Evolutionary conservation across 2,888 invertebrate species (phyloP).

Genomic region (Asteroscopus sphinx): DNA sequence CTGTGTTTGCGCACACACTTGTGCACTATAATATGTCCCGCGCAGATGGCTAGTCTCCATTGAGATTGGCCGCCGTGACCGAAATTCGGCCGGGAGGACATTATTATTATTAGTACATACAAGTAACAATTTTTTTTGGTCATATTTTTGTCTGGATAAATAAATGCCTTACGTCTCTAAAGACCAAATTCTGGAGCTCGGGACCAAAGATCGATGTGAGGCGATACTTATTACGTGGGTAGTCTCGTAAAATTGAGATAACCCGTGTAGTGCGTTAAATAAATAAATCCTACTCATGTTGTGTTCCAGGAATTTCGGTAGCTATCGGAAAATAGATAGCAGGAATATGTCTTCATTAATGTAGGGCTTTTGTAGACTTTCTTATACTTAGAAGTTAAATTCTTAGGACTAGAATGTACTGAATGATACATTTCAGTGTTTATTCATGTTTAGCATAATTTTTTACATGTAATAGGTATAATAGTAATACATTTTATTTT

Average conservation of each 20-base stretch:
- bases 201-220: slow-evolving; percentile 40
- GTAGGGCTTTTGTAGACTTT: slow-evolving; percentile 6
- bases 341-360: slow-evolving; percentile 9
- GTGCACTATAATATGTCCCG: too few relatives aligned
- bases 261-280: slow-evolving; percentile 24
- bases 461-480: too few relatives aligned
- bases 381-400: too few relatives aligned
- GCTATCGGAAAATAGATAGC: slow-evolving; percentile 10
- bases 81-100: too few relatives aligned
- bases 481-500: slow-evolving; percentile 12
- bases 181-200: slow-evolving; percentile 22
- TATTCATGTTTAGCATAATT: too few relatives aligned
- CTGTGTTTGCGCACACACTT: too few relatives aligned
- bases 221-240: slow-evolving; percentile 39
- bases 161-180: slow-evolving; percentile 47
- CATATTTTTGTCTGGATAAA: slow-evolving; percentile 17
- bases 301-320: slow-evolving; percentile 21
- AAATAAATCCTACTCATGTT: slow-evolving; percentile 25
- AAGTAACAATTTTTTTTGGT: slow-evolving; percentile 38
- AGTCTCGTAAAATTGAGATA: slow-evolving; percentile 36
- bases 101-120: slow-evolving; percentile 26
- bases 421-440: too few relatives aligned
- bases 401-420: too few relatives aligned
- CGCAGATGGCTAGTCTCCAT: too few relatives aligned
- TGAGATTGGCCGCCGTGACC: too few relatives aligned